Evolutionary conservation across 1,140 invertebrate genomes (phyloP).

Genomic region (Drosophila neocordata): DNA sequence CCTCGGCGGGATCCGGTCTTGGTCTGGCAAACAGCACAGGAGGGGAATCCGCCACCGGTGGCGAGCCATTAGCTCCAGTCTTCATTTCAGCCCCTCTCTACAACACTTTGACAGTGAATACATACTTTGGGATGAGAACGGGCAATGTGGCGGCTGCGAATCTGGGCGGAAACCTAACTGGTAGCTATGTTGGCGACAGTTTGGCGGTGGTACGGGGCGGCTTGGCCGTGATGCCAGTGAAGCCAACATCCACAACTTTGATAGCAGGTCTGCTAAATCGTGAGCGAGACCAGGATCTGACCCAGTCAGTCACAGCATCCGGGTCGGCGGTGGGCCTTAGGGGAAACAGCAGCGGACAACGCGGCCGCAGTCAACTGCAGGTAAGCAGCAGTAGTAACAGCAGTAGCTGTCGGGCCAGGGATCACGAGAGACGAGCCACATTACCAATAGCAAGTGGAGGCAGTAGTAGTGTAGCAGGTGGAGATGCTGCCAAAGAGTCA

Average conservation of each 20-base stretch:
- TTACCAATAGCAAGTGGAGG: conserved; percentile 68
- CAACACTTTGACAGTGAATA: conserved; percentile 75
- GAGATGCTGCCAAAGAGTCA: conserved; percentile 36
- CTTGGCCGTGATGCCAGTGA: conserved; percentile 71
- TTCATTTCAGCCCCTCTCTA: conserved; percentile 77
- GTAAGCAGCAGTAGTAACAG: conserved; percentile 15
- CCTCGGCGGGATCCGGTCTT: conserved; percentile 27
- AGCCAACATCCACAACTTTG: conserved; percentile 75
- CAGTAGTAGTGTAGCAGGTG: not conserved
- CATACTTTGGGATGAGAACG: conserved; percentile 56
- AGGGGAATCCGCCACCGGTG: conserved; percentile 48
- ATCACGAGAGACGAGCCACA: conserved; percentile 72
- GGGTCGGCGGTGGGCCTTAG: conserved; percentile 17
- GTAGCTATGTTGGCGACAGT: conserved; percentile 77
- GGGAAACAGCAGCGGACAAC: conserved; percentile 40
- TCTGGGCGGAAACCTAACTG: conserved; percentile 61
- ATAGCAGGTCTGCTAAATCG: conserved; percentile 78
- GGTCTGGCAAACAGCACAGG: conserved; percentile 40
- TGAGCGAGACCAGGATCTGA: conserved; percentile 65
- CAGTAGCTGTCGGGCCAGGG: conserved; percentile 33
- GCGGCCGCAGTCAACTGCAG: conserved; percentile 42
- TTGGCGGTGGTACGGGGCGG: conserved; percentile 70
- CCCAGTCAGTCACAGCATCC: conserved; percentile 6
- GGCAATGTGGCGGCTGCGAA: conserved; percentile 52
- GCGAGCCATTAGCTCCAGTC: conserved; percentile 60